A percentile compares a stretch with the other conserved stretches of the same genome.
Conservation (phyloP, 1,140 invertebrate species). For the Drosophila obscura region DNA sequence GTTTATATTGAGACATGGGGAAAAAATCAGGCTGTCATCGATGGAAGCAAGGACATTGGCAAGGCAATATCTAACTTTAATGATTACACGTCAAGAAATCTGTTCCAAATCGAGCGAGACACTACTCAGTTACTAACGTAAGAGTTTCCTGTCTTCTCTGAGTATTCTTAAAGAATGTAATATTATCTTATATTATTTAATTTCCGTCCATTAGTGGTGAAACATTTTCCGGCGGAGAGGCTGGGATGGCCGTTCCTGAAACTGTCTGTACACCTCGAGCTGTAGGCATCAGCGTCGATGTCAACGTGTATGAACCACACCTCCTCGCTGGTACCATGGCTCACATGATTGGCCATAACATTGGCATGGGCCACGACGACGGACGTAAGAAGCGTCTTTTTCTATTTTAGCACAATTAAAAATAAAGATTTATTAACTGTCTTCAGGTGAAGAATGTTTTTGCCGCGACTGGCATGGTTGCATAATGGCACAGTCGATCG, state of each 20-base stretch:
- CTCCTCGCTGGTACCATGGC: constrained; percentile 96
- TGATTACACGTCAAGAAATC: constrained; percentile 92
- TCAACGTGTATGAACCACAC: constrained; percentile 96
- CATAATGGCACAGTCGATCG: constrained; percentile 96
- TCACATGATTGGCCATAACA: constrained; percentile 98
- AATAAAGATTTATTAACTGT: neutral
- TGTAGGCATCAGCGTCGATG: constrained; percentile 95
- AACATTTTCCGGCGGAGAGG: constrained; percentile 92
- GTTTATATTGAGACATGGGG: constrained; percentile 98
- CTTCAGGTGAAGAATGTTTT: constrained; percentile 88
- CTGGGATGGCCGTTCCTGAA: constrained; percentile 95
- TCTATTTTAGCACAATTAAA: neutral
- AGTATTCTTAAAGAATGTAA: neutral
- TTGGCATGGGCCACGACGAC: constrained; percentile 97
- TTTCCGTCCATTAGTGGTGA: constrained; percentile 87
- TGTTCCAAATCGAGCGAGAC: constrained; percentile 93
- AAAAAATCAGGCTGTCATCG: constrained; percentile 92
- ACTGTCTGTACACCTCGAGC: constrained; percentile 95
- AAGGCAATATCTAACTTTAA: constrained; percentile 94
- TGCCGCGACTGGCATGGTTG: constrained; percentile 97
- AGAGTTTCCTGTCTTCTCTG: constrained; percentile 83
- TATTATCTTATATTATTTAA: constrained; percentile 2
- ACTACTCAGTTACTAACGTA: constrained; percentile 96
- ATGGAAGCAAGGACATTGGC: constrained; percentile 92
- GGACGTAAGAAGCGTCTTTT: constrained; percentile 86